These are phyloP conservation scores for Vandiemenella viatica DNA, from an alignment of 2,888 invertebrate genomes.

Conservation along the genomic window DNA sequence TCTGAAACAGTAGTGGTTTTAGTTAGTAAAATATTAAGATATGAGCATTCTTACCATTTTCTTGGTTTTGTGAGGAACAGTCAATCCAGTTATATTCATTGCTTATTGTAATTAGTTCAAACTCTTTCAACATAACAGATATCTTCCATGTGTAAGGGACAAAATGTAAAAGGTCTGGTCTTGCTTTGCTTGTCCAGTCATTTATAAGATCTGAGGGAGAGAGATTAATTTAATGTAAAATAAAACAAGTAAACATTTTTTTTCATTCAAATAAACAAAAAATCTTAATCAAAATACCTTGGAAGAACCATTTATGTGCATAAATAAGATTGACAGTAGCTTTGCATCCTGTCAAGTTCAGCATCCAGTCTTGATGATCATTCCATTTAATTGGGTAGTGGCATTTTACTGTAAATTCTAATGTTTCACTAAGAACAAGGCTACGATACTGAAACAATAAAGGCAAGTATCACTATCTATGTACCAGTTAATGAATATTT, in stretches of 20 bases:
- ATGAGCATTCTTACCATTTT: conserved; percentile 47
- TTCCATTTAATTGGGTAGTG: conserved; percentile 93
- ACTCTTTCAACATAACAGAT: conserved; percentile 78
- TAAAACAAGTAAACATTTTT: not conserved
- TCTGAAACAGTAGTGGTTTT: not conserved
- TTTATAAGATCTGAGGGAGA: conserved; percentile 62
- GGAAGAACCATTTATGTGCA: conserved; percentile 90
- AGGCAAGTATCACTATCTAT: no score
- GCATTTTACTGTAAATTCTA: conserved; percentile 77
- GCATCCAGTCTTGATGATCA: conserved; percentile 87
- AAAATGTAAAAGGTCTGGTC: conserved; percentile 85
- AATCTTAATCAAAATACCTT: conserved; percentile 32
- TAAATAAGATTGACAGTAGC: conserved; percentile 85
- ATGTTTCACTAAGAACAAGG: conserved; percentile 83
- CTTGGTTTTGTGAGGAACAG: conserved; percentile 88
- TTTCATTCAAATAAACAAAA: not conserved
- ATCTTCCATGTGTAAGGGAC: conserved; percentile 96
- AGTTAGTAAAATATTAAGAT: not conserved
- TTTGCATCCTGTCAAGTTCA: conserved; percentile 85
- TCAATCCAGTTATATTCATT: conserved; percentile 99
- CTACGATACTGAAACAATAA: conserved; percentile 51
- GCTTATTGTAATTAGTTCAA: conserved; percentile 81
- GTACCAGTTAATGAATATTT: no score
- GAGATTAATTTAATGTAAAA: not conserved
- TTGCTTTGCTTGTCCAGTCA: conserved; percentile 90